phyloP scores from a whole-genome alignment of 92 coral and sea anemone species.

The Palythoa heliodiscus region DNA sequence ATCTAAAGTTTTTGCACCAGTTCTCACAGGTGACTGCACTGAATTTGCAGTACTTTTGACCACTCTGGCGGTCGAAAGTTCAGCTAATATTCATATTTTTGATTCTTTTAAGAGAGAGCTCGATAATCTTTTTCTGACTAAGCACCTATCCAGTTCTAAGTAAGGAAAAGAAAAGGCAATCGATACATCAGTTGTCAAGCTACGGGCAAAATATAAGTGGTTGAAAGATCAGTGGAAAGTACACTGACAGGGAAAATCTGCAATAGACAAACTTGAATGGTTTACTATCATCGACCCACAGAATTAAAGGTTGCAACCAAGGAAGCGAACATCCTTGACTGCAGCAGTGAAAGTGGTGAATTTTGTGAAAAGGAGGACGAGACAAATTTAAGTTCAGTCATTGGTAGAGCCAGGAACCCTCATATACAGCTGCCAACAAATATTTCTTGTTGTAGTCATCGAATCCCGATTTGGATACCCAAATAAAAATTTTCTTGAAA shows the following conservation, averaged over 20 bases:
- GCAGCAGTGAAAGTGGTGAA: neutral
- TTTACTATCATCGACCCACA: slow-evolving; percentile 51
- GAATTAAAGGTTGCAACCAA: slow-evolving; percentile 53
- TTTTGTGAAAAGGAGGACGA: neutral
- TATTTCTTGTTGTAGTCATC: too few relatives aligned
- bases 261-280: slow-evolving; percentile 62
- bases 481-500: too few relatives aligned
- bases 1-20: slow-evolving; percentile 48
- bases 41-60: slow-evolving; percentile 53
- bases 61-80: slow-evolving; percentile 54
- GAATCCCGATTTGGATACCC: too few relatives aligned
- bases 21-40: slow-evolving; percentile 50
- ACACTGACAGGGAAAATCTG: slow-evolving; percentile 56
- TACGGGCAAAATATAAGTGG: slow-evolving; percentile 44
- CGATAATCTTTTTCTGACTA: neutral
- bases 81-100: slow-evolving; percentile 62
- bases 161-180: slow-evolving; percentile 37
- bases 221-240: slow-evolving; percentile 53
- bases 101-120: slow-evolving; percentile 22
- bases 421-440: too few relatives aligned
- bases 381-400: too few relatives aligned
- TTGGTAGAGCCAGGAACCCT: too few relatives aligned
- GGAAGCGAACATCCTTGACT: slow-evolving; percentile 47
- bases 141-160: slow-evolving; percentile 2
- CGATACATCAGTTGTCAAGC: slow-evolving; percentile 51